Percentiles rank a stretch among this genome's conserved stretches.
Evolutionary conservation across 2,113 vertebrate species (phyloP).

Genomic region (Mesitornis unicolor): DNA sequence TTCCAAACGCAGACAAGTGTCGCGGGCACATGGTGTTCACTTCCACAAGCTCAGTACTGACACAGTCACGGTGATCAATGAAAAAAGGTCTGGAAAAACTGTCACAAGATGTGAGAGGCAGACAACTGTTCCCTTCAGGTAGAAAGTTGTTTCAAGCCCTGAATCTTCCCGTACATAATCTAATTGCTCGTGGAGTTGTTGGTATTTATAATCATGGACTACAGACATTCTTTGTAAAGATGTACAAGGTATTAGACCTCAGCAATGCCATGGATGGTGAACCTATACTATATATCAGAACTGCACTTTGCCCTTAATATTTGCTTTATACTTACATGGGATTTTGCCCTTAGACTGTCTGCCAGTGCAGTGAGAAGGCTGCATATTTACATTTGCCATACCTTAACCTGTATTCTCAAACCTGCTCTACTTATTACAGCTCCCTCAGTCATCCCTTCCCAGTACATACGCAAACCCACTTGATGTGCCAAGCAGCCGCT

Average conservation of each 20-base stretch:
- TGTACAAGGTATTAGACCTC: not conserved
- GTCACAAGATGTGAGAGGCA: not conserved
- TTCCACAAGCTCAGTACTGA: not conserved
- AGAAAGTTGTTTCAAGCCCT: not conserved
- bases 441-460: not conserved
- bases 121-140: not conserved
- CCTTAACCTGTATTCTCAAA: not conserved
- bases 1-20: not conserved
- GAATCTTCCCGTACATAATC: not conserved
- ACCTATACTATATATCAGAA: not conserved
- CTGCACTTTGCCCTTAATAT: conserved; percentile 2
- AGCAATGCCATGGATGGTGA: not conserved
- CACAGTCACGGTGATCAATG: not conserved
- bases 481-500: not conserved
- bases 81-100: not conserved
- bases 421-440: not conserved
- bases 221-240: not conserved
- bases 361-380: not conserved
- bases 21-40: not conserved
- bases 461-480: not conserved
- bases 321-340: not conserved
- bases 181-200: not conserved
- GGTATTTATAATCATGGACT: not conserved
- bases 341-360: not conserved
- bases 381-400: not conserved